Conservation (phyloP, 2,113 vertebrate species). For the Cercopithecus mona region DNA sequence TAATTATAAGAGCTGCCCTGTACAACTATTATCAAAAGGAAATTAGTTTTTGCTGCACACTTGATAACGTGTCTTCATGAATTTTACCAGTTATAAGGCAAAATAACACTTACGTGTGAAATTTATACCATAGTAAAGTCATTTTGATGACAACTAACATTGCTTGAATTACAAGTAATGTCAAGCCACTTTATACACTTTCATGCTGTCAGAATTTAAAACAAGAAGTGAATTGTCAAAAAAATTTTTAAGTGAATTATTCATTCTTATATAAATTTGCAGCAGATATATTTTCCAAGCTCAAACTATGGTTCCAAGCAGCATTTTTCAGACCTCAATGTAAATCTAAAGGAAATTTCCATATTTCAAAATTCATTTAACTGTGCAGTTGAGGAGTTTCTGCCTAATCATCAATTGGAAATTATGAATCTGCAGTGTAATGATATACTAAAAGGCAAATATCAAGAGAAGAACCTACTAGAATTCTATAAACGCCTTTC, state of each 20-base stretch:
- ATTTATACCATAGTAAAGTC: background rate
- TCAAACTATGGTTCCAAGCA: constrained; percentile 5
- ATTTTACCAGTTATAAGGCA: constrained; percentile 38
- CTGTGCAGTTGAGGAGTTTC: constrained; percentile 30
- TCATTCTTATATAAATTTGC: constrained; percentile 22
- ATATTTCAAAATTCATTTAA: constrained; percentile 51
- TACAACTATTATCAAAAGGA: background rate
- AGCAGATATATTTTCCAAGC: constrained; percentile 22
- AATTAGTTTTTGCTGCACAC: constrained; percentile 42
- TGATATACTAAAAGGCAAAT: constrained; percentile 41
- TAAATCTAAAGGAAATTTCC: constrained; percentile 35
- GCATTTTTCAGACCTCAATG: constrained; percentile 19
- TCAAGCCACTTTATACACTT: background rate
- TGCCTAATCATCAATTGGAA: constrained; percentile 49
- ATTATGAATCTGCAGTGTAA: constrained; percentile 48
- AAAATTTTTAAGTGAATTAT: background rate
- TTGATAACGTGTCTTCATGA: constrained; percentile 29
- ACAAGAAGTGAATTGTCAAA: constrained; percentile 29
- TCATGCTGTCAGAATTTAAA: constrained; percentile 32
- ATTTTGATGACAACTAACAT: constrained; percentile 33
- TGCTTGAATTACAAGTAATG: constrained; percentile 30
- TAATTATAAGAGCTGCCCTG: background rate
- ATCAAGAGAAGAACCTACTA: constrained; percentile 45
- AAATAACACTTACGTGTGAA: constrained; percentile 8
- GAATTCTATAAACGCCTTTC: constrained; percentile 48